A percentile compares a stretch with the other conserved stretches of the same genome.
phyloP scores from a whole-genome alignment of 1,140 invertebrate species.

The Philopotamus ludificatus region DNA sequence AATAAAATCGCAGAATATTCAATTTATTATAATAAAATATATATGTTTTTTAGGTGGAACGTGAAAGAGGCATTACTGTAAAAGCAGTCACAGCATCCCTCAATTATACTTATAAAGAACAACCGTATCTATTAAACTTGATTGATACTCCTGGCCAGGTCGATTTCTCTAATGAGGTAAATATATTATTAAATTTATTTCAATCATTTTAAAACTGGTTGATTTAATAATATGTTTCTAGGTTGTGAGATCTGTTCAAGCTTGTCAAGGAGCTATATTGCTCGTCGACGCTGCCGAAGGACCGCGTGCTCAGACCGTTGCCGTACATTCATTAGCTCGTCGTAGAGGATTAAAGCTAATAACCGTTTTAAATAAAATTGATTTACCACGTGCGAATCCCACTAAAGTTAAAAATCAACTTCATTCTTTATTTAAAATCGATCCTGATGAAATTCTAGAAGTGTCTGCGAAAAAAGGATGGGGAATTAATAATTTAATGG shows the following conservation, averaged over 20 bases:
- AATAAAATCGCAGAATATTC: not conserved
- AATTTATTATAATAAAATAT: conserved; percentile 25
- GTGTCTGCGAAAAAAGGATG: conserved; percentile 89
- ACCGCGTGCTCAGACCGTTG: conserved; percentile 96
- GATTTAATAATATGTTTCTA: conserved; percentile 38
- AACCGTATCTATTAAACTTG: conserved; percentile 87
- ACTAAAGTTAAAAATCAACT: conserved; percentile 78
- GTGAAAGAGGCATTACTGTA: conserved; percentile 95
- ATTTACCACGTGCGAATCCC: conserved; percentile 88
- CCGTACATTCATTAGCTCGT: conserved; percentile 93
- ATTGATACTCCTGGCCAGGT: conserved; percentile 99
- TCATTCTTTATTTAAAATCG: conserved; percentile 81
- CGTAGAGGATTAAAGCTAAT: conserved; percentile 79
- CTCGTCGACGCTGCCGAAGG: conserved; percentile 96
- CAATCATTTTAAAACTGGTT: conserved; percentile 7
- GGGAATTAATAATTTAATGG: conserved; percentile 73
- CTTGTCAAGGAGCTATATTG: conserved; percentile 93
- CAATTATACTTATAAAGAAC: conserved; percentile 68
- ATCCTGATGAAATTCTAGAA: conserved; percentile 60
- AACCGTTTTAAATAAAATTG: conserved; percentile 96
- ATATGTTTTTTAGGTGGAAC: conserved; percentile 72
- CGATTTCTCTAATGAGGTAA: conserved; percentile 96
- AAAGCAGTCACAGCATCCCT: conserved; percentile 96
- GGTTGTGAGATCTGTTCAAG: conserved; percentile 80
- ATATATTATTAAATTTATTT: conserved; percentile 4